Base-by-base conservation (phyloP, 1,140 invertebrate species). In the Drosophila pandora region DNA sequence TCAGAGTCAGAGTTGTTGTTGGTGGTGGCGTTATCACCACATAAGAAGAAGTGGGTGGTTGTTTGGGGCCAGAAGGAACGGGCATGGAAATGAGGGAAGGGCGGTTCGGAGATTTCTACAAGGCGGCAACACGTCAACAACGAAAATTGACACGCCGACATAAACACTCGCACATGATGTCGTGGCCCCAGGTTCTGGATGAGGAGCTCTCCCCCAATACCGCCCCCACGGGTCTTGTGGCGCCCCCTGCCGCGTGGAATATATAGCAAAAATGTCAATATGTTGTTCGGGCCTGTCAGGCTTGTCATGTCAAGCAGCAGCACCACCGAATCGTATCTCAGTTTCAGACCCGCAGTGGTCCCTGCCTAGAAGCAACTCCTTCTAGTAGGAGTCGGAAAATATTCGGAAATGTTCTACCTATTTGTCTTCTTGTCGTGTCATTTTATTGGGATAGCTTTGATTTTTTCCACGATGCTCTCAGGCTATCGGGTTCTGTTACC, bases 251-350 rank as follows among this genome's bases (percentile, higher is more conserved):
- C 57, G 76, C 58, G 76, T 52, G 74, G 78, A 85, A 88, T 85
- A 83, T 85, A 85, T 85, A 75, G 82, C 82, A 88, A 85, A 85
- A 85, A 88, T 89, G 84, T 87, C 83, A 87, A 89, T 89, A 87
- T 87, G 84, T 83, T 89, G 84, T 89, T 83, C 82, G 70, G 64
- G 84, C 55, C 68, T 87, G 83, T 87, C 83, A 87, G 75, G 71
- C 53, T 84, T 87, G 83, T 87, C 83, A 87, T 87, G 83, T 87
- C 83, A 87, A 64, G 73, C 67, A 77, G 81, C 61, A 43, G 32
- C 64, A 37, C 79, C 34, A 43, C 45, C 63, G 75, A 87, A 87
- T 83, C 83, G 79, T 87, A 81, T 83, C 82, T 85, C 73, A 87
- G 82, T 89, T 88, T 76, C 67, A 49, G n/a, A 21, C n/a, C 34